Base-by-base conservation (phyloP, 2,888 invertebrate species). In the Laothoe populi region DNA sequence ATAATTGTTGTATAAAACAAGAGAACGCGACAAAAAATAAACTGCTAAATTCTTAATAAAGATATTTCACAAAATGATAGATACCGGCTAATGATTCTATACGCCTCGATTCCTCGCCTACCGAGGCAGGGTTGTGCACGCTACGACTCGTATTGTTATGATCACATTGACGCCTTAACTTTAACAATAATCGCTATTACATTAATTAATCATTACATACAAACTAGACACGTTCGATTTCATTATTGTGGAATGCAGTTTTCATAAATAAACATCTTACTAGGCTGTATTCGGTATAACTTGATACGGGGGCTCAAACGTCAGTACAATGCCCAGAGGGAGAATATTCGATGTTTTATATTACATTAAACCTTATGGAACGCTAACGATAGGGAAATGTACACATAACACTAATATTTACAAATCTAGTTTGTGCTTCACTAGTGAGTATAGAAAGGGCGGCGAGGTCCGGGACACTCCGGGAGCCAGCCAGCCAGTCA, bases 341-440 rank as follows among this genome's bases (percentile, higher is more conserved):
- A 82, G 78, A 81, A 83, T 5, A 86, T 91, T 91, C 91, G 89
- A 91, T 90, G 90, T 88, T 84, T 70, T 86, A 86, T 87, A 82
- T 85, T 87, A 90, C 87, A 89, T 77, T 78, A 78, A 79, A 78
- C 73, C 80, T 82, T 80, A 81, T 70, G 82, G 82, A 83, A 84
- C 81, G 78, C 85, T 88, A 87, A 82, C 74, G 72, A 80, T 74
- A 69, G 78, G 80, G 77, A 84, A 89, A 87, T 91, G 86, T 91
- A 92, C 90, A 92, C 78, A 81, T 90, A 86, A 88, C 82, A 83
- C 91, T 92, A 91, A 86, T 92, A 92, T 92, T 73, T 92, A 92
- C 92, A 92, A 53, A 83, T 79, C 85, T 87, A 90, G 86, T 92
- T 90, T 90, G 92, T 92, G 91, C 90, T 86, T 86, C 84, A 87